Evolutionary conservation across 1,140 invertebrate species (phyloP), one percentile per base, ranked within the genome.

Genomic region (Vanessa atalanta): DNA sequence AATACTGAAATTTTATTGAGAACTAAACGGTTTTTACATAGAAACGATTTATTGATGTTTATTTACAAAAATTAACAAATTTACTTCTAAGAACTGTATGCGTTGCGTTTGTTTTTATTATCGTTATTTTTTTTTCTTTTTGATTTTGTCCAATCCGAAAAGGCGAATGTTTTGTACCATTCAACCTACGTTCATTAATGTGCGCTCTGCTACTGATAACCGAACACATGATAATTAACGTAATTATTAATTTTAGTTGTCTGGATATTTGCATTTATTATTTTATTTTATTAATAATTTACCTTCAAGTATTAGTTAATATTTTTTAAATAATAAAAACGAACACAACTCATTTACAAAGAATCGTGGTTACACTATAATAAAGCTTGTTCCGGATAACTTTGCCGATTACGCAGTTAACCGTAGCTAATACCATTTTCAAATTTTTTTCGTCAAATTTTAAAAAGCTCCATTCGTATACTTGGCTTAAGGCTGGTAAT

Each of bases 401-500:
- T 79, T 15, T 53, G 81, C 75, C 79, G 83, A 83, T 84, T 87
- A 83, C 79, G 79, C 85, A 88, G 81, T 83, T 85, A 84, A 86
- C 81, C 83, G 80, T 77, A 83, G 82, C 82, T 85, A 88, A 83
- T 84, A 85, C 81, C 86, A 82, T 81, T 83, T 86, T 84, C 82
- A 69, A 48, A 60, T 26, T 26, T 60, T 37, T 69, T 69, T 48
- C 43, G 43, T 48, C 68, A 70, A 70, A 82, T 79, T 82, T 84
- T 83, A 84, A 86, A 85, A 85, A 88, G 83, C 87, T 88, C 83
- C 86, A 78, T 81, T 92, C 90, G 90, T 92, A 92, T 92, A 92
- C 90, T 89, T 90, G 83, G 83, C 83, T 85, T 92, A 93, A 93
- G 91, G 91, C 91, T 85, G 79, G 90, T 88, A 91, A 92, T 91